These are phyloP conservation scores for Pipa parva DNA, from an alignment of 2,113 vertebrate species.

Conservation along the genomic window DNA sequence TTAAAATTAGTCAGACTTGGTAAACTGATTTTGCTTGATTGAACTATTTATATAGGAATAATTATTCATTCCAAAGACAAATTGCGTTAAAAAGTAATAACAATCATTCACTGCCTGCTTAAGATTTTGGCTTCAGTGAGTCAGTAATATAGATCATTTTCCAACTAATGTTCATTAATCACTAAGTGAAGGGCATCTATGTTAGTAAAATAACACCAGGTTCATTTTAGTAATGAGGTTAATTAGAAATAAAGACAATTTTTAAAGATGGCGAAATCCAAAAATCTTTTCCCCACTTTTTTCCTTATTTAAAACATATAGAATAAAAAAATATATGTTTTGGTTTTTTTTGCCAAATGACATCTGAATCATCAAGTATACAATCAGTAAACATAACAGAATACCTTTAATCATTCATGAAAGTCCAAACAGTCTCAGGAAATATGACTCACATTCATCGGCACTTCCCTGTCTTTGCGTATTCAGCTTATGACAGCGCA, in stretches of 20 bases:
- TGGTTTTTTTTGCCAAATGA: no score
- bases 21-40: not conserved
- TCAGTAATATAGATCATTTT: constrained; percentile 24
- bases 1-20: not conserved
- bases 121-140: constrained; percentile 20
- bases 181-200: not conserved
- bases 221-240: not conserved
- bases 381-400: no score
- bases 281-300: no score
- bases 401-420: no score
- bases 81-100: constrained; percentile 22
- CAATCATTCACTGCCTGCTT: constrained; percentile 21
- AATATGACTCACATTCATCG: no score
- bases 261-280: no score
- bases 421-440: no score
- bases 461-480: no score
- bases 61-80: constrained; percentile 30
- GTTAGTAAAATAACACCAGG: not conserved
- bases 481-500: no score
- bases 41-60: constrained; percentile 26
- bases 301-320: no score
- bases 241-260: not conserved
- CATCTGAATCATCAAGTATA: no score
- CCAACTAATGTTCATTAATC: constrained; percentile 32
- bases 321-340: no score